These are phyloP conservation scores for Neoascia interrupta DNA, from an alignment of 2,888 invertebrate genomes.

Conservation along the genomic window DNA sequence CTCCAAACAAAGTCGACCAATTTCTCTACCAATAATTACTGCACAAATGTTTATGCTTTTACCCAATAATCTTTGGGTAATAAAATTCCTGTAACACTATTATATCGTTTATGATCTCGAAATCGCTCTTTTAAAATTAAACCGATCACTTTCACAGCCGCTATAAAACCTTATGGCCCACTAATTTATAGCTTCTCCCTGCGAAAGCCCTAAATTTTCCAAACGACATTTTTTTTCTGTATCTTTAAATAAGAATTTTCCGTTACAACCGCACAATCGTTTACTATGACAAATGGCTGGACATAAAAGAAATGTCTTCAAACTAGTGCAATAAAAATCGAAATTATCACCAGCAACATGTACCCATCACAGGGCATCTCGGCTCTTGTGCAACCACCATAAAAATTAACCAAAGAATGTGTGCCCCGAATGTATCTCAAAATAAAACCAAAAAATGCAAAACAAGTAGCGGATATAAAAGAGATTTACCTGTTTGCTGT, in stretches of 20 bases:
- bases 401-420: background rate
- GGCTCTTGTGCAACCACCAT: conserved; percentile 7
- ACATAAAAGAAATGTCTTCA: background rate
- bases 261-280: background rate
- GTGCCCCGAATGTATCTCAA: too few species aligned
- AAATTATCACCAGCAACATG: conserved; percentile 15
- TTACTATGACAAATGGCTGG: background rate
- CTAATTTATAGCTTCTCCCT: conserved; percentile 13
- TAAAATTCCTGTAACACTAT: too few species aligned
- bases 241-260: conserved; percentile 15
- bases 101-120: conserved; percentile 1
- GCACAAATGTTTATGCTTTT: too few species aligned
- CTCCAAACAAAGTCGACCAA: too few species aligned
- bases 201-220: conserved; percentile 2
- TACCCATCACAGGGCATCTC: background rate
- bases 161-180: background rate
- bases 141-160: conserved; percentile 17
- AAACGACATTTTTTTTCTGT: background rate
- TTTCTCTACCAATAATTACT: too few species aligned
- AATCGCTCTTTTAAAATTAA: background rate
- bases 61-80: too few species aligned
- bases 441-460: conserved; percentile 16
- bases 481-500: conserved; percentile 38
- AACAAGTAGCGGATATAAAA: conserved; percentile 32
- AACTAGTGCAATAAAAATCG: background rate